Evolutionary conservation across 2,888 invertebrate genomes (phyloP), one percentile per base, ranked within the genome.

Genomic region (Fissipunctia ypsillon): DNA sequence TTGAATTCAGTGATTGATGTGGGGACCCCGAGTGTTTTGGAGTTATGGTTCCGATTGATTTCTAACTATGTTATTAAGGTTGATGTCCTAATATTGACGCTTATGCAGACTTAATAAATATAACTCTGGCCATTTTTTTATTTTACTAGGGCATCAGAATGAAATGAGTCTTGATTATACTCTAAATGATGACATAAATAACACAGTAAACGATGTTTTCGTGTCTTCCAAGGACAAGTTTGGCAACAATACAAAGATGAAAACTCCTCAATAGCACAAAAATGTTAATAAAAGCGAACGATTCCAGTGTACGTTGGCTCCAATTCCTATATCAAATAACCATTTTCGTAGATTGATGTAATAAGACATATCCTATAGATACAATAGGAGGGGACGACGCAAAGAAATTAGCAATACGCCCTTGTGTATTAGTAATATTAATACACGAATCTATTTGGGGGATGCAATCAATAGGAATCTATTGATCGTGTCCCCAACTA

Each of bases 401-500:
- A 83, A 88, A 88, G 88, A 92, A 93, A 93, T 92, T 91, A 92
- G 85, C 85, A 78, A 86, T 83, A 82, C 85, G 87, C 91, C 92
- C 93, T 90, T 87, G 87, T 87, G 90, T 92, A 91, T 91, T 87
- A 88, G 87, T 83, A 84, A 90, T 90, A 93, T 93, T 93, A 93
- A 91, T 91, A 91, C 88, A 89, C 82, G 88, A 88, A 88, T 88
- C 88, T 89, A 90, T 90, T 90, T 87, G 83, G 80, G 87, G 88
- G 78, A 75, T 84, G 81, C 83, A 83, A 76, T 78, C 84, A 73
- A 79, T 71, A 73, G 79, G 73, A 72, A 80, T 60, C 84, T 84
- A 81, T 81, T 84, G 81, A 81, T 84, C 80, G 75, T 43, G 80
- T 59, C 70, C 84, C 71, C 57, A 74, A 35, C n/a, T 66, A n/a